Conservation (phyloP, 2,797 vertebrate species). For the Coreius guichenoti region DNA sequence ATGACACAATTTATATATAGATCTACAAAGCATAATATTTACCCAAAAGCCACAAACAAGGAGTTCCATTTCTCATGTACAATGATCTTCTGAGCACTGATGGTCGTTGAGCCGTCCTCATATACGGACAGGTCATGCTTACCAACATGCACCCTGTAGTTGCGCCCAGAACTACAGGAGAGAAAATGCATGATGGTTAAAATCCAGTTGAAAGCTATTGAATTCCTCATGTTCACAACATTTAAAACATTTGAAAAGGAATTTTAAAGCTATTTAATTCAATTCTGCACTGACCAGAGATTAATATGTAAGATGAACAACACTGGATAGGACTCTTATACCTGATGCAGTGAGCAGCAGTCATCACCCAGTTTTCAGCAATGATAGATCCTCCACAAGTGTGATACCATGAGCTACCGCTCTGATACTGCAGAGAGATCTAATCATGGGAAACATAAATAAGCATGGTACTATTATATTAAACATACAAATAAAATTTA, state of each 20-base stretch:
- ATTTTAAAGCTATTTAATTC: not conserved
- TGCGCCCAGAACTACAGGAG: conserved; percentile 64
- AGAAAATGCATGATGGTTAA: conserved; percentile 14
- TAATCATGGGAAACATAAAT: conserved; percentile 47
- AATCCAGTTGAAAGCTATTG: not conserved
- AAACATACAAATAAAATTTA: not conserved
- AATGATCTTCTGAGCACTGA: conserved; percentile 77
- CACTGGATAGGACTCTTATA: conserved; percentile 57
- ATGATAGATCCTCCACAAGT: conserved; percentile 84
- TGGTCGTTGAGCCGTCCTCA: conserved; percentile 74
- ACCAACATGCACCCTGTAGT: conserved; percentile 81
- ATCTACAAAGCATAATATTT: conserved; percentile 39
- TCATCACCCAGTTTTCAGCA: conserved; percentile 86
- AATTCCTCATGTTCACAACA: not conserved
- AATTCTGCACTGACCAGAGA: not conserved
- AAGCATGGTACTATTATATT: not conserved
- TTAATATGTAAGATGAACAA: not conserved
- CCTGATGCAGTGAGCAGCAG: conserved; percentile 86
- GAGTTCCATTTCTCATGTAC: conserved; percentile 82
- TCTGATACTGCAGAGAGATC: conserved; percentile 83
- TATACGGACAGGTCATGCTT: conserved; percentile 79
- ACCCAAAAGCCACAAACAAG: conserved; percentile 78
- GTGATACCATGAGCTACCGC: conserved; percentile 75
- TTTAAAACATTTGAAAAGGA: not conserved
- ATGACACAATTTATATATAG: not conserved